A percentile compares a stretch with the other conserved stretches of the same genome.
Evolutionary conservation across 2,113 vertebrate species (phyloP).

Genomic region (Halcyon malimbica): DNA sequence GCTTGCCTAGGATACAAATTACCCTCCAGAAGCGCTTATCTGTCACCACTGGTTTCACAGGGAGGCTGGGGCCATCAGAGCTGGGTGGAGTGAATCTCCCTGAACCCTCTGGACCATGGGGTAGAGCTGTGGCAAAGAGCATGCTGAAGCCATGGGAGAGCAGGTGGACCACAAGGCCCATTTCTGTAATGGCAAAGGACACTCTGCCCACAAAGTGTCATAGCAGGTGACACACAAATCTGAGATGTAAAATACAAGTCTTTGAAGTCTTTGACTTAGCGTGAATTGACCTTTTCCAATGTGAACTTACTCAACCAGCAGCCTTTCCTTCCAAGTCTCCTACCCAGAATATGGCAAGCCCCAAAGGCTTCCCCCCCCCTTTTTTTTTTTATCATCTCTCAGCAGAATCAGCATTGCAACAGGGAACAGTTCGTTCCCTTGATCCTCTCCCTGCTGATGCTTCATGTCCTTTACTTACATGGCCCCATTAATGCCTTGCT

Average conservation of each 20-base stretch:
- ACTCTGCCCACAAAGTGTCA: not conserved
- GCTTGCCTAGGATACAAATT: constrained; percentile 18
- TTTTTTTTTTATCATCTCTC: not conserved
- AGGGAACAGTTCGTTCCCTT: constrained; percentile 10
- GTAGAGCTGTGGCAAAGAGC: not conserved
- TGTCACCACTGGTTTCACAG: not conserved
- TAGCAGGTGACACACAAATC: not conserved
- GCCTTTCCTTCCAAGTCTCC: not conserved
- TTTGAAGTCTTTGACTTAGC: not conserved
- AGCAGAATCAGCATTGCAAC: not conserved
- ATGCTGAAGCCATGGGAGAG: not conserved
- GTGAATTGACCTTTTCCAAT: not conserved
- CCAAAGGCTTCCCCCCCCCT: not conserved
- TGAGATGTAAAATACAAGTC: not conserved
- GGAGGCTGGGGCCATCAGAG: not conserved
- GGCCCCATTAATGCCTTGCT: not conserved
- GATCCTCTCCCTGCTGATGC: not conserved
- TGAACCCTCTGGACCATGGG: not conserved
- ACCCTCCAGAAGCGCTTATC: constrained; percentile 30
- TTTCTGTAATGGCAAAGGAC: not conserved
- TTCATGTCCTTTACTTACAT: not conserved
- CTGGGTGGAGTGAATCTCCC: not conserved
- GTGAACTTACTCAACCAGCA: not conserved
- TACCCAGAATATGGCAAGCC: not conserved
- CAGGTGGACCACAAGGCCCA: not conserved